phyloP scores from a whole-genome alignment of 1,140 invertebrate species.

The Agrypnia vestita region DNA sequence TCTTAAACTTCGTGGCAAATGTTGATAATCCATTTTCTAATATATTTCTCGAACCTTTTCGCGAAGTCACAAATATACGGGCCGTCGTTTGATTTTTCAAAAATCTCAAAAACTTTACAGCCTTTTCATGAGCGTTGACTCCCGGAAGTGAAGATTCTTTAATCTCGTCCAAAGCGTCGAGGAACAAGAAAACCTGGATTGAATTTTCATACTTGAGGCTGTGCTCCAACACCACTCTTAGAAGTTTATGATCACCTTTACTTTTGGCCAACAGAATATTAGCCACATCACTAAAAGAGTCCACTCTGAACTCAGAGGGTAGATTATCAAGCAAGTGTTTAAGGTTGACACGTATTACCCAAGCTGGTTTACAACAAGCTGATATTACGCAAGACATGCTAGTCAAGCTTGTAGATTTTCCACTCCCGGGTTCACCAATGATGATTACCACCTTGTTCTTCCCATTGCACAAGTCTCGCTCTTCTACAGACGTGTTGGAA shows the following conservation, averaged over 20 bases:
- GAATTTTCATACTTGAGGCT: neutral
- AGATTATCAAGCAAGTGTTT: neutral
- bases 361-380: neutral
- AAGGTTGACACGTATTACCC: neutral
- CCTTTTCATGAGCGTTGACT: neutral
- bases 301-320: neutral
- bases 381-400: neutral
- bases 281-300: neutral
- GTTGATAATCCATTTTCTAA: conserved; percentile 8
- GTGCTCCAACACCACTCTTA: neutral
- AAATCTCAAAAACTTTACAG: neutral
- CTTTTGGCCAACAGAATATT: neutral
- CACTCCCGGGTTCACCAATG: conserved; percentile 4
- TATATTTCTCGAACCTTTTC: neutral
- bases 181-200: neutral
- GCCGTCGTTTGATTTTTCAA: conserved; percentile 3
- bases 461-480: neutral
- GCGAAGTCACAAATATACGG: neutral
- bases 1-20: neutral
- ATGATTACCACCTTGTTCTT: neutral
- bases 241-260: neutral
- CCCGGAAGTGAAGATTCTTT: neutral
- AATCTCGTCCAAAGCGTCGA: conserved; percentile 26
- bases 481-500: neutral
- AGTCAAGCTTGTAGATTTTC: conserved; percentile 12